Conservation (phyloP, 2,113 vertebrate species). For the Bothrops jararaca region DNA sequence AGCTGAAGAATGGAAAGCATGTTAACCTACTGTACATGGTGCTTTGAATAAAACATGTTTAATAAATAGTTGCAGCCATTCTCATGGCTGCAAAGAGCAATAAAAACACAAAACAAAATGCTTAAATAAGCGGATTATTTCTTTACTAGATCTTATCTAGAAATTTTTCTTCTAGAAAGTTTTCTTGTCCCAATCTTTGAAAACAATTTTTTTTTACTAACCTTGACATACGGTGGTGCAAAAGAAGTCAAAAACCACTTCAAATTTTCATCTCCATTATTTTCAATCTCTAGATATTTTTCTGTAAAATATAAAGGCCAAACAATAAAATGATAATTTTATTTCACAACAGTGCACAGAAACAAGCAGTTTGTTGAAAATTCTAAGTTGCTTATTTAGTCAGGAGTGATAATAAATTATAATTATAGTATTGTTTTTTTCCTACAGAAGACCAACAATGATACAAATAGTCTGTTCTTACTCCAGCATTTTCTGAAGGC, state of each 20-base stretch:
- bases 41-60: not conserved
- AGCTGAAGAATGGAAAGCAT: not conserved
- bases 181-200: not conserved
- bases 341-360: not conserved
- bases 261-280: constrained; percentile 75
- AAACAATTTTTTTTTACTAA: constrained; percentile 53
- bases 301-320: constrained; percentile 62
- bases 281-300: constrained; percentile 83
- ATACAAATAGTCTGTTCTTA: not conserved
- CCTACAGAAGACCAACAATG: not conserved
- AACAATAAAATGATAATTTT: not conserved
- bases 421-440: not conserved
- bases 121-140: not conserved
- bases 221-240: constrained; percentile 92
- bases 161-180: not conserved
- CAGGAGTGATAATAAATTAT: not conserved
- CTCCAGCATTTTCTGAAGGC: not conserved
- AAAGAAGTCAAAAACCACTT: constrained; percentile 91
- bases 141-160: not conserved
- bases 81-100: not conserved
- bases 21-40: not conserved
- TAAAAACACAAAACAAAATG: not conserved
- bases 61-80: not conserved
- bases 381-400: not conserved
- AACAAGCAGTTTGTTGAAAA: not conserved